Conservation (phyloP, 2,888 invertebrate genomes). For the Drosophila cracens region DNA sequence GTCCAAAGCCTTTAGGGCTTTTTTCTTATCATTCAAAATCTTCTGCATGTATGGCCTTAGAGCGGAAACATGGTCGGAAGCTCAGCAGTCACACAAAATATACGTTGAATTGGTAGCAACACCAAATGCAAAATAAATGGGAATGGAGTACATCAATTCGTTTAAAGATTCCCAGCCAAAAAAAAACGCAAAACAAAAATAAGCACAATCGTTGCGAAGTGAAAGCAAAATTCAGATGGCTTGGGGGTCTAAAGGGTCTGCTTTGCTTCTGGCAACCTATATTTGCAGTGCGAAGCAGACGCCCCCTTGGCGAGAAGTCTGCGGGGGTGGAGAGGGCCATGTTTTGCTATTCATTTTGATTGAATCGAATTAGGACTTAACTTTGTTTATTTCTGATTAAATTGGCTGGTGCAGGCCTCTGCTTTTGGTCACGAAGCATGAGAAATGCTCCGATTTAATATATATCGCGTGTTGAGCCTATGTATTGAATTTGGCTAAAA, state of each 20-base stretch:
- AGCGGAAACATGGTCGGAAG: slow-evolving; percentile 87
- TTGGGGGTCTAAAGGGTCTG: slow-evolving; percentile 25
- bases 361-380: slow-evolving; percentile 80
- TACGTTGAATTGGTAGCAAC: slow-evolving; percentile 52
- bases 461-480: slow-evolving; percentile 54
- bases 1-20: slow-evolving; percentile 76
- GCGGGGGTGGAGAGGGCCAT: slow-evolving; percentile 15
- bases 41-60: slow-evolving; percentile 78
- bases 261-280: slow-evolving; percentile 59
- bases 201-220: slow-evolving; percentile 57
- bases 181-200: slow-evolving; percentile 39
- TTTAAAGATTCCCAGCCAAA: slow-evolving; percentile 55
- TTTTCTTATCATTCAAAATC: slow-evolving; percentile 79
- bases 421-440: slow-evolving; percentile 57
- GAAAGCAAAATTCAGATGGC: slow-evolving; percentile 55
- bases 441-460: slow-evolving; percentile 30
- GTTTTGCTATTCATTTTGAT: slow-evolving; percentile 76
- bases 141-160: slow-evolving; percentile 54
- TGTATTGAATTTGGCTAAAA: slow-evolving; percentile 7
- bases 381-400: slow-evolving; percentile 79
- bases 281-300: slow-evolving; percentile 51
- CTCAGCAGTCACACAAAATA: slow-evolving; percentile 85
- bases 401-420: slow-evolving; percentile 67
- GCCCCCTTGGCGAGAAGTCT: slow-evolving; percentile 9
- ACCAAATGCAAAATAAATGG: slow-evolving; percentile 61